Base-by-base conservation (phyloP, 2,113 vertebrate species). In the Vombatus ursinus region DNA sequence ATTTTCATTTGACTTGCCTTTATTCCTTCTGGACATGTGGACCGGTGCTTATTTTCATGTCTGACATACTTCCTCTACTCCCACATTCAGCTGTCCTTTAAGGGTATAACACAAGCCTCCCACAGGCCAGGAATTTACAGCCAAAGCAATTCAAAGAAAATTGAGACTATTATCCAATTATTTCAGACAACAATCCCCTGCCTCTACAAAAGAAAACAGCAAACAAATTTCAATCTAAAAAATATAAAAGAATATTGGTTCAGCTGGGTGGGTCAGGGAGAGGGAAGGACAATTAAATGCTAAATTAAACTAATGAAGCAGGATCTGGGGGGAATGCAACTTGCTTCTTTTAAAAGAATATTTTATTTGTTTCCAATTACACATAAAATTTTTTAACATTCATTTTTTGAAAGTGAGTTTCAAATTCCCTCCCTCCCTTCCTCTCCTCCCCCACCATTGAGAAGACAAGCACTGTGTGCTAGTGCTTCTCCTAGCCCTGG, bases 321-420 rank as follows among this genome's bases (percentile, higher is more conserved):
- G 68, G 23, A 44, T 84, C 28, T 90, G 23, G 26, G n/a, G 48
- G 61, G 31, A 14, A 14, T 51, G 2, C 2, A 49, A n/a, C 31
- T n/a, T 16, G 19, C 49, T 61, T 61, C 26, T 97, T 94, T 89
- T 8, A 96, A 57, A 92, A 92, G 94, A 93, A 96, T 54, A 25
- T 47, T 44, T 92, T 16, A 92, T 91, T 51, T 89, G 93, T 97
- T 68, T 37, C 53, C 11, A 68, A 68, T 37, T 68, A 31, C 10
- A 61, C 12, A 11, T 31, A 68, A 68, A 68, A 68, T 37, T 3
- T 37, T 68, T 68, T 37, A 68, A 68, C 61, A 68, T 68, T 68
- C 57, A 68, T 37, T 68, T 68, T 68, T 68, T 37, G 1, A 68
- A 68, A 68, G 31, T 68, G 31, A 68, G 31, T 16, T 68, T 31